Evolutionary conservation across 2,113 vertebrate genomes (phyloP).

Genomic region (Phylloscopus trochiloides): DNA sequence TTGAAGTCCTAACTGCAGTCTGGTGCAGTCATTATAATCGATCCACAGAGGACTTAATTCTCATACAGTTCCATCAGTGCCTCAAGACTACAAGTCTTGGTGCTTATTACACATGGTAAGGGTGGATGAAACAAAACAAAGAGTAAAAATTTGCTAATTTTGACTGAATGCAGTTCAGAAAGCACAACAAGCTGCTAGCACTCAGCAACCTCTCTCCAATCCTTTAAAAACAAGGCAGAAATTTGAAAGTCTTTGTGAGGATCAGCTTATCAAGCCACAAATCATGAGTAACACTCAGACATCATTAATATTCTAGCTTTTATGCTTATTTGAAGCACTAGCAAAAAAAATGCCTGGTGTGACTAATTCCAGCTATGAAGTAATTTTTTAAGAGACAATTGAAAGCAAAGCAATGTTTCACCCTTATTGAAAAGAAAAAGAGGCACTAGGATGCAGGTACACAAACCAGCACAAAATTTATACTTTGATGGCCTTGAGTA

Average conservation of each 20-base stretch:
- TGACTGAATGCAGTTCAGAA: not conserved
- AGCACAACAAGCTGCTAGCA: not conserved
- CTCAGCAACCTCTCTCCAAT: not conserved
- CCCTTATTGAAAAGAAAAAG: not conserved
- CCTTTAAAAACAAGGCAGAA: not conserved
- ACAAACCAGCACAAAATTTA: not conserved
- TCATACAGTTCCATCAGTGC: not conserved
- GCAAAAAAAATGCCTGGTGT: conserved; percentile 36
- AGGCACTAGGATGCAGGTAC: not conserved
- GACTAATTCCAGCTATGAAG: conserved; percentile 19
- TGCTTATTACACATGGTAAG: not conserved
- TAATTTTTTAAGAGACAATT: not conserved
- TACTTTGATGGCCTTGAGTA: not conserved
- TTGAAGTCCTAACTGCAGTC: not conserved
- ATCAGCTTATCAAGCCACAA: conserved; percentile 3
- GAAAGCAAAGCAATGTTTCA: not conserved
- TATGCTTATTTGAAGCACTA: not conserved
- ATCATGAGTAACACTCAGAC: not conserved
- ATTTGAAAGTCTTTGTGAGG: not conserved
- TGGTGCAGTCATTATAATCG: not conserved
- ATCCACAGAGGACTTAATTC: not conserved
- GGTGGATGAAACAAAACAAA: not conserved
- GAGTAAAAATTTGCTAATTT: not conserved
- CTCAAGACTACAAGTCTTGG: not conserved
- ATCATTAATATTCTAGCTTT: conserved; percentile 23